Percentiles rank a stretch among this genome's conserved stretches.
phyloP scores from a whole-genome alignment of 2,797 vertebrate species.

The Sebastes iracundus region DNA sequence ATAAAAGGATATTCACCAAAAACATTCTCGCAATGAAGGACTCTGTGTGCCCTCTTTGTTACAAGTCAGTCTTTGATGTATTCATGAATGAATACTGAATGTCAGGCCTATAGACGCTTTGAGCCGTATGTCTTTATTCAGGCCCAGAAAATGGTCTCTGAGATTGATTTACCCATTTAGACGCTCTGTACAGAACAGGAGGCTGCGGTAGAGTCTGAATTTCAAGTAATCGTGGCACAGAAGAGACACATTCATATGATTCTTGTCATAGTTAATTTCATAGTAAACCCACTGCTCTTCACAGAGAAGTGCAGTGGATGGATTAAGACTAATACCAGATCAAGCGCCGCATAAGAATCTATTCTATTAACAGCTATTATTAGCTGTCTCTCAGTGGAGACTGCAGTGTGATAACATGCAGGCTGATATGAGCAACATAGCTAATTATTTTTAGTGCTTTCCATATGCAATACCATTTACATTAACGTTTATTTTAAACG shows the following conservation, averaged over 20 bases:
- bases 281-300: background rate
- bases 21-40: background rate
- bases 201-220: background rate
- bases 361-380: slow-evolving; percentile 2
- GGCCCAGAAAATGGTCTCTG: slow-evolving; percentile 9
- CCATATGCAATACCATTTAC: background rate
- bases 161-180: slow-evolving; percentile 25
- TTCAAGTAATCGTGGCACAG: background rate
- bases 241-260: background rate
- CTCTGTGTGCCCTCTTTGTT: slow-evolving; percentile 13
- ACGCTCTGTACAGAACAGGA: background rate
- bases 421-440: background rate
- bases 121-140: slow-evolving; percentile 28
- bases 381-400: background rate
- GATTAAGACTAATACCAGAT: slow-evolving; percentile 14
- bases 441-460: background rate
- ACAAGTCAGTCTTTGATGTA: slow-evolving; percentile 38
- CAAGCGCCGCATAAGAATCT: background rate
- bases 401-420: background rate
- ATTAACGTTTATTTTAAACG: background rate
- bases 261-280: slow-evolving; percentile 10
- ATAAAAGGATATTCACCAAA: slow-evolving; percentile 40
- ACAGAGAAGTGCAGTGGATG: background rate
- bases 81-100: slow-evolving; percentile 25
- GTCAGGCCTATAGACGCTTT: slow-evolving; percentile 1